Conservation (phyloP, 2,797 vertebrate species). For the Oophaga sylvatica region DNA sequence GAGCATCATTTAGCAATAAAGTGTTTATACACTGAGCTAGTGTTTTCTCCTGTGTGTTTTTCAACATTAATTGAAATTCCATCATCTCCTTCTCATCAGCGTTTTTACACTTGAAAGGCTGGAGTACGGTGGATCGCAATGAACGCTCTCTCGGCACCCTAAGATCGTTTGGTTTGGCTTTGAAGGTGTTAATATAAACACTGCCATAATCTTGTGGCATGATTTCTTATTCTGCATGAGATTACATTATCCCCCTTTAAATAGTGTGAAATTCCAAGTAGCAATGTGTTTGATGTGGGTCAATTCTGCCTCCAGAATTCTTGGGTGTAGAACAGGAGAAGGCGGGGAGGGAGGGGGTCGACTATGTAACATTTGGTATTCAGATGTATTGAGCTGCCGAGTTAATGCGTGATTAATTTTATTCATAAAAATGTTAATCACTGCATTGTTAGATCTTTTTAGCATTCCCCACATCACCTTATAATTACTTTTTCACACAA, state of each 20-base stretch:
- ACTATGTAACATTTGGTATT: conserved; percentile 74
- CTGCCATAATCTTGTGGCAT: conserved; percentile 53
- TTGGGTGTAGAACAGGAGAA: conserved; percentile 61
- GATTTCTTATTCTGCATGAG: conserved; percentile 50
- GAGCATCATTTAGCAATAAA: conserved; percentile 37
- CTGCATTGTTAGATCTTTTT: conserved; percentile 79
- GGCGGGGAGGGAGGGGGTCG: conserved; percentile 28
- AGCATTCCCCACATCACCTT: conserved; percentile 74
- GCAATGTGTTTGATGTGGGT: conserved; percentile 65
- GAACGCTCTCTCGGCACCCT: not conserved
- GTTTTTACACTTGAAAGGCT: conserved; percentile 39
- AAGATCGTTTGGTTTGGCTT: conserved; percentile 29
- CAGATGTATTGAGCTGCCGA: conserved; percentile 71
- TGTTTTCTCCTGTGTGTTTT: conserved; percentile 50
- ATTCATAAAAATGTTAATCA: conserved; percentile 86
- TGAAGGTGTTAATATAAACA: conserved; percentile 55
- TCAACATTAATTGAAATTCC: conserved; percentile 30
- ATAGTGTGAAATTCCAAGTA: conserved; percentile 65
- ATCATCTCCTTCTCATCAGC: conserved; percentile 36
- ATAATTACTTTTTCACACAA: conserved; percentile 72
- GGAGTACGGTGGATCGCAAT: not conserved
- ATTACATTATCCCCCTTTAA: conserved; percentile 64
- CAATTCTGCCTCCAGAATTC: conserved; percentile 65
- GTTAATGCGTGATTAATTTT: conserved; percentile 83
- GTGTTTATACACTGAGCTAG: conserved; percentile 59